Evolutionary conservation across 2,113 vertebrate genomes (phyloP).

Genomic region (Ranitomeya variabilis): DNA sequence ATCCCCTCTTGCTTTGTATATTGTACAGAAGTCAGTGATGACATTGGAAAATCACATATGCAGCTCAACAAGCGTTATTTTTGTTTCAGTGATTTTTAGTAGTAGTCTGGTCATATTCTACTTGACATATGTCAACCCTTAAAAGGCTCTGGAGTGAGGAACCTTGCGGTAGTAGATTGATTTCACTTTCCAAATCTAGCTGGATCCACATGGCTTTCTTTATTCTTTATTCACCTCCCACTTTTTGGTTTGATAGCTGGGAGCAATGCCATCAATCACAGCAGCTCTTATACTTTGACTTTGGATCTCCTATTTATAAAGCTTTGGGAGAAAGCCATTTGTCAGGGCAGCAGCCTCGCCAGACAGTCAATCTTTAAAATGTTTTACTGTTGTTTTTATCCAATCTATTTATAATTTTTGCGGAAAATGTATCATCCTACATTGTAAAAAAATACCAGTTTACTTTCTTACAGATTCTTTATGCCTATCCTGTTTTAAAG

Average conservation of each 20-base stretch:
- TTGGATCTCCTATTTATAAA: constrained; percentile 38
- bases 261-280: constrained; percentile 23
- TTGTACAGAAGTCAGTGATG: background rate
- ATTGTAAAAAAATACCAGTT: background rate
- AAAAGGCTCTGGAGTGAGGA: constrained; percentile 20
- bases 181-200: background rate
- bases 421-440: background rate
- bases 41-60: background rate
- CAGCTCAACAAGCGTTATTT: background rate
- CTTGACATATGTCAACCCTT: constrained; percentile 23
- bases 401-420: constrained; percentile 6
- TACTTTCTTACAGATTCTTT: background rate
- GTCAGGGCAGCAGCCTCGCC: constrained; percentile 17
- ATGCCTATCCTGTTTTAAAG: background rate
- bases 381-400: constrained; percentile 46
- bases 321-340: constrained; percentile 24
- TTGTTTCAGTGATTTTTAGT: constrained; percentile 1
- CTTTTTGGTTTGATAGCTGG: constrained; percentile 5
- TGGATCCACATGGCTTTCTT: constrained; percentile 24
- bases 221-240: constrained; percentile 16
- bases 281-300: constrained; percentile 4
- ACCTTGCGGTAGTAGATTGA: background rate
- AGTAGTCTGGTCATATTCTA: constrained; percentile 37
- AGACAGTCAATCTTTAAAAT: constrained; percentile 43
- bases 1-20: background rate